A percentile compares a stretch with the other conserved stretches of the same genome.
phyloP scores from a whole-genome alignment of 35 echinoderm and acorn worm genomes.

The Patiria miniata region DNA sequence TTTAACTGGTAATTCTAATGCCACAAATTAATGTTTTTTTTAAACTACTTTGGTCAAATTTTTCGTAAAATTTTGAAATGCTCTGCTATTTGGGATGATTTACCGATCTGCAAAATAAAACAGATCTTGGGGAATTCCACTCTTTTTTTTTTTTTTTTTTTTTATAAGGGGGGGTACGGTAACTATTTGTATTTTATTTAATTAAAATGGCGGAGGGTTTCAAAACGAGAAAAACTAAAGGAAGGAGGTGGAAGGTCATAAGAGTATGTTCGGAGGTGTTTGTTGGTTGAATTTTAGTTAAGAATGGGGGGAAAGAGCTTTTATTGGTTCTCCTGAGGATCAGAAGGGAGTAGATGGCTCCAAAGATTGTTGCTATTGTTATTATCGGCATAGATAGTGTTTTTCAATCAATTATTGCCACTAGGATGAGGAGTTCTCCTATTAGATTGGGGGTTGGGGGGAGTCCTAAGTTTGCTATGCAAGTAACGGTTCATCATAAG shows the following conservation, averaged over 20 bases:
- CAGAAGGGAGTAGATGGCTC: constrained; percentile 53
- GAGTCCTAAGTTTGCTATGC: constrained; percentile 61
- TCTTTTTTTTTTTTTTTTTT: too few relatives aligned
- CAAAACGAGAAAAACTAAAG: constrained; percentile 40
- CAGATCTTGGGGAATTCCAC: too few relatives aligned
- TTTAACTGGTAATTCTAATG: constrained; percentile 47
- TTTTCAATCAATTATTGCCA: constrained; percentile 7
- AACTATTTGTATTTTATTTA: too few relatives aligned
- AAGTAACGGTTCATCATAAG: constrained; percentile 48
- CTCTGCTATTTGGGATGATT: too few relatives aligned
- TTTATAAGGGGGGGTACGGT: background rate
- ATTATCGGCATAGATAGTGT: constrained; percentile 20
- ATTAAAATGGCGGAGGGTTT: constrained; percentile 27
- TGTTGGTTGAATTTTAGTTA: background rate
- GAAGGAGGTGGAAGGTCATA: constrained; percentile 26
- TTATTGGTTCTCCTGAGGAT: constrained; percentile 38
- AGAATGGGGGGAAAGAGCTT: background rate
- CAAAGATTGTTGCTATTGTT: constrained; percentile 27
- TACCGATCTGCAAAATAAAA: too few relatives aligned
- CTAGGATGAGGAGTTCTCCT: constrained; percentile 26
- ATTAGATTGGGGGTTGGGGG: constrained; percentile 60
- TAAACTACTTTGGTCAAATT: constrained; percentile 67
- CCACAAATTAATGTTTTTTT: constrained; percentile 68
- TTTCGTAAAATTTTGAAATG: too few relatives aligned
- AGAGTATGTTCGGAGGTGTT: constrained; percentile 44